Evolutionary conservation across 2,113 vertebrate species (phyloP).

Genomic region (Bufo gargarizans): DNA sequence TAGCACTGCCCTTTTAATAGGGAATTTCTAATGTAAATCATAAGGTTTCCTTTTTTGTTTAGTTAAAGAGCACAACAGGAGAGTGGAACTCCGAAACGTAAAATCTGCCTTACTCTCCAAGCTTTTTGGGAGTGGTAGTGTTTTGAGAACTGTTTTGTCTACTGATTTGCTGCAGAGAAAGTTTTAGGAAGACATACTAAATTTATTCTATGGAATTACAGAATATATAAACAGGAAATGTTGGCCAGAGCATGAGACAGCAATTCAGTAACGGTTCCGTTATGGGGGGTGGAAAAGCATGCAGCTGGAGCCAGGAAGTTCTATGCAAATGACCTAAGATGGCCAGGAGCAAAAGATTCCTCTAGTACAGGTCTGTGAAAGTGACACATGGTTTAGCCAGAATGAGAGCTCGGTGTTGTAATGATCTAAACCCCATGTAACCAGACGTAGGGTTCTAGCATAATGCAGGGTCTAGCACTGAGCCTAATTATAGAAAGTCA

Average conservation of each 20-base stretch:
- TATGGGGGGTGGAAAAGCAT: background rate
- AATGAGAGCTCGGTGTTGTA: too few relatives aligned
- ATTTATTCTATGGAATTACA: constrained; percentile 33
- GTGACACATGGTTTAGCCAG: background rate
- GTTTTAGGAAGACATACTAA: background rate
- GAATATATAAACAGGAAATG: constrained; percentile 45
- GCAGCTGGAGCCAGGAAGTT: constrained; percentile 18
- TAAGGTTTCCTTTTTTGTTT: too few relatives aligned
- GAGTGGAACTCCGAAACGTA: too few relatives aligned
- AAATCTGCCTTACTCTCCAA: too few relatives aligned
- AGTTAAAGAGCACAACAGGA: too few relatives aligned
- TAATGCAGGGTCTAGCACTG: too few relatives aligned
- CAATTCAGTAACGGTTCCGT: background rate
- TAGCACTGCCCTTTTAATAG: too few relatives aligned
- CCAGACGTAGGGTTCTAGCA: too few relatives aligned
- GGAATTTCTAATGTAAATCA: too few relatives aligned
- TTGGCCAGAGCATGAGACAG: constrained; percentile 33
- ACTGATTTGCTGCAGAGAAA: background rate
- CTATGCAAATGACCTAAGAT: background rate
- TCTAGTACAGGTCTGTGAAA: background rate
- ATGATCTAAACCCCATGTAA: too few relatives aligned
- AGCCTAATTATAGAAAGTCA: too few relatives aligned
- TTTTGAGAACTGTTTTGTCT: background rate
- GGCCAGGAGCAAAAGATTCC: background rate
- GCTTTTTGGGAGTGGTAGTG: too few relatives aligned